phyloP scores from a whole-genome alignment of 2,113 vertebrate species.

The Nannospalax galili region DNA sequence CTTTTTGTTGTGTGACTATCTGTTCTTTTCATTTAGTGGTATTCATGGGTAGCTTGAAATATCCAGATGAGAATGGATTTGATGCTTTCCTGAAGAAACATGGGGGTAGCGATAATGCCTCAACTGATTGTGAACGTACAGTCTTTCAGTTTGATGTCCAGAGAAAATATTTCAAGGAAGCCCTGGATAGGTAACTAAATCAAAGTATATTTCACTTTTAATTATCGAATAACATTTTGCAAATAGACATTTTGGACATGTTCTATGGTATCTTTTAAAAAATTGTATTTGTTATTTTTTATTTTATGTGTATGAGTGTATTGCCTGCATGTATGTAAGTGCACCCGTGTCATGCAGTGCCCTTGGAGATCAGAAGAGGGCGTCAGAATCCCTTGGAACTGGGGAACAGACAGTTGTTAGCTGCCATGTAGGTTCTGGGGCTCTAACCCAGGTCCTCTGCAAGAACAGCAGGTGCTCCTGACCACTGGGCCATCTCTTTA shows the following conservation, averaged over 20 bases:
- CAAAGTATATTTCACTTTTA: conserved; percentile 62
- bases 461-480: no score
- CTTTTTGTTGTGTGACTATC: conserved; percentile 62
- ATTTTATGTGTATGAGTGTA: no score
- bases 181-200: conserved; percentile 92
- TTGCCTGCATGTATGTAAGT: no score
- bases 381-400: no score
- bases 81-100: conserved; percentile 97
- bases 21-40: conserved; percentile 91
- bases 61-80: conserved; percentile 96
- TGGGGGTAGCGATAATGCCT: conserved; percentile 96
- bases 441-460: no score
- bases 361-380: no score
- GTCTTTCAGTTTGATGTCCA: conserved; percentile 98
- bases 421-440: no score
- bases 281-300: background rate
- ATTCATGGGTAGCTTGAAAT: conserved; percentile 98
- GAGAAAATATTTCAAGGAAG: conserved; percentile 95
- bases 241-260: conserved; percentile 8
- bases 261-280: conserved; percentile 19
- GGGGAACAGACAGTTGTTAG: no score
- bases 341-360: no score
- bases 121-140: conserved; percentile 96
- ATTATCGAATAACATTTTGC: conserved; percentile 9
- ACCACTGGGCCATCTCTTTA: no score